Conservation (phyloP, 2,888 invertebrate species). For the Drosophila anceps region DNA sequence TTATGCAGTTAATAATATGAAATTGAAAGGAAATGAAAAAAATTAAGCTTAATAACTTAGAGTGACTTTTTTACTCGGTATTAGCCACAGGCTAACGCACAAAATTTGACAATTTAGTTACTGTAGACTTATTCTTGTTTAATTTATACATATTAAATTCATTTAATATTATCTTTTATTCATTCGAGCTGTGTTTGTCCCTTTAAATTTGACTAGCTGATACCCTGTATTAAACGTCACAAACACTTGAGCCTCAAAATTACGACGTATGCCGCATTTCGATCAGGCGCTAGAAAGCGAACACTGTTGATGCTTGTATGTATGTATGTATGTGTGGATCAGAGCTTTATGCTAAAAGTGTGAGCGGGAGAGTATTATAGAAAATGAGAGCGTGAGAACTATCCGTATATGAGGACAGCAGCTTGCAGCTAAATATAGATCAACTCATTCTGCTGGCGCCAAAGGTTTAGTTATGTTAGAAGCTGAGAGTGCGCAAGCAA, state of each 20-base stretch:
- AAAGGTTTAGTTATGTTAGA: neutral
- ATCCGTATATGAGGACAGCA: neutral
- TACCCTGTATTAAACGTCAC: too few relatives aligned
- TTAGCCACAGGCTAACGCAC: too few relatives aligned
- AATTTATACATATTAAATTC: too few relatives aligned
- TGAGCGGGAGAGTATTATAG: neutral
- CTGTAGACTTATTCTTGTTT: too few relatives aligned
- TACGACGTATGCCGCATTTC: neutral
- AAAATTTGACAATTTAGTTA: too few relatives aligned
- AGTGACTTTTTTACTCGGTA: too few relatives aligned
- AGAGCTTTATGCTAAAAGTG: neutral
- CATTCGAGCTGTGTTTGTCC: too few relatives aligned
- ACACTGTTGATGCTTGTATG: neutral
- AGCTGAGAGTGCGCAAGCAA: neutral
- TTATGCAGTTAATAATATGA: neutral
- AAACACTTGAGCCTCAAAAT: too few relatives aligned
- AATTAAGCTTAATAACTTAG: neutral
- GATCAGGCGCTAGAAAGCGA: neutral
- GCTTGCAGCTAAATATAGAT: neutral
- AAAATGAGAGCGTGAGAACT: neutral
- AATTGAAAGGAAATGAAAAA: neutral
- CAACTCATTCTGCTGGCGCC: neutral
- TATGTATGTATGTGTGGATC: neutral
- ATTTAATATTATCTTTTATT: too few relatives aligned
- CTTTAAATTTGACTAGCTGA: too few relatives aligned